These are phyloP conservation scores for Pantelozetes paolii DNA, from an alignment of 2,888 invertebrate species.

Conservation along the genomic window DNA sequence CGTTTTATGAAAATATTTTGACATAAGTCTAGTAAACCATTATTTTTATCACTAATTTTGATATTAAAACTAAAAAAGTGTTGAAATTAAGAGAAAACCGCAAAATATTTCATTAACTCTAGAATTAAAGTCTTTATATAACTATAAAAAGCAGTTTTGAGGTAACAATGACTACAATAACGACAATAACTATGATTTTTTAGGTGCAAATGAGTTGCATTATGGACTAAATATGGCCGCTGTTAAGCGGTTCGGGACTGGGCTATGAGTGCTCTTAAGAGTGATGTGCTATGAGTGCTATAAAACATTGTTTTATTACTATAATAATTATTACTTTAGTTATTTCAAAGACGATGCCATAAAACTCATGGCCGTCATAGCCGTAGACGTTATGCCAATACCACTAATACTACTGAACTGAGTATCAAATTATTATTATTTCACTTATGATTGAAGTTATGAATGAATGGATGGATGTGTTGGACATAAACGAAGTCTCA, in stretches of 20 bases:
- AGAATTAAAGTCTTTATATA: slow-evolving; percentile 18
- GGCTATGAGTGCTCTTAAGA: not conserved
- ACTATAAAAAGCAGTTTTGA: slow-evolving; percentile 23
- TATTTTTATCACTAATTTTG: not conserved
- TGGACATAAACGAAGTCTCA: too few relatives aligned
- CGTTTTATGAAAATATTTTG: slow-evolving; percentile 3
- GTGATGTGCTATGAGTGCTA: slow-evolving; percentile 29
- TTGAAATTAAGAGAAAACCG: not conserved
- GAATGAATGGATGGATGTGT: not conserved
- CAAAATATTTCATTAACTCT: slow-evolving; percentile 24
- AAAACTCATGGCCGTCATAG: not conserved
- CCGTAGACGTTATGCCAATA: not conserved
- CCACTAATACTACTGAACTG: not conserved
- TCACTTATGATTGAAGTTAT: not conserved
- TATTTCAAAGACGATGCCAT: not conserved
- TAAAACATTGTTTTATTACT: slow-evolving; percentile 28
- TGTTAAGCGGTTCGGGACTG: slow-evolving; percentile 11
- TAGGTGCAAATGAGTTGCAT: slow-evolving; percentile 18
- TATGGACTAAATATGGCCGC: not conserved
- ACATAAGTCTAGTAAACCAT: slow-evolving; percentile 5
- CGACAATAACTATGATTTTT: not conserved
- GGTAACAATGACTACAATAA: not conserved
- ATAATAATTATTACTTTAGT: slow-evolving; percentile 29
- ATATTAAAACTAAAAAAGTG: not conserved
- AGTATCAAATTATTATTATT: slow-evolving; percentile 12